Base-by-base conservation (phyloP, 2,113 vertebrate species). In the Grus americana region DNA sequence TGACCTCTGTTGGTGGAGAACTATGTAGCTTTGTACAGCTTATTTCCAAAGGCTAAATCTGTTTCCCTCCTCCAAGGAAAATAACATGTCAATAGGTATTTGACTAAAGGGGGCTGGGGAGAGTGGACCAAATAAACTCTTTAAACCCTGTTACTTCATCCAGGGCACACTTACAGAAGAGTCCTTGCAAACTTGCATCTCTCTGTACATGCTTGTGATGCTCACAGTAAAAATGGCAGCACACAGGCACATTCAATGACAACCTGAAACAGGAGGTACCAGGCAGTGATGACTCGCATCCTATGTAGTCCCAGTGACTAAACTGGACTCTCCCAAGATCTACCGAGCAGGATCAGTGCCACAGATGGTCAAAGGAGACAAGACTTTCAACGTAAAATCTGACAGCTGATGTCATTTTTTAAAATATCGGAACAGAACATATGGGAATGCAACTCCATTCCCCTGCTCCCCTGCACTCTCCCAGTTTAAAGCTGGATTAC, bases 341-440 rank as follows among this genome's bases (percentile, higher is more conserved):
- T 73, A 8, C 50, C 44, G 32, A 54, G 50, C 13, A 73, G 66
- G 15, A 74, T 55, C 50, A 65, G 22, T 15, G 76, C 34, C 61
- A 78, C 44, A 54, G 19, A 66, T 68, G 47, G 78, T 65, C 91
- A 96, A 65, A 94, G 65, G 20, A 75, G 55, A 79, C 75, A 76
- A 81, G 61, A 55, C 17, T 54, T 95, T 76, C 83, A 75, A 87
- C 67, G 52, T 86, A 79, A 94, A 94, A 89, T 79, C 75, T 62
- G 76, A 94, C 63, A 96, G 55, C 13, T 90, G 54, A 90, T 94
- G 57, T 67, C 21, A 63, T 92, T 87, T 94, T 81, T 96, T 70
- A 3, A 93, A 93, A 90, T 70, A 76, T 88, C 74, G 89, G 62
- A 95, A 92, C 67, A 67, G 89, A 95, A 93, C 36, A 68, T 49